Evolutionary conservation across 2,797 vertebrate genomes (phyloP), one percentile per base, ranked within the genome.

Genomic region (Galaxias olidus): DNA sequence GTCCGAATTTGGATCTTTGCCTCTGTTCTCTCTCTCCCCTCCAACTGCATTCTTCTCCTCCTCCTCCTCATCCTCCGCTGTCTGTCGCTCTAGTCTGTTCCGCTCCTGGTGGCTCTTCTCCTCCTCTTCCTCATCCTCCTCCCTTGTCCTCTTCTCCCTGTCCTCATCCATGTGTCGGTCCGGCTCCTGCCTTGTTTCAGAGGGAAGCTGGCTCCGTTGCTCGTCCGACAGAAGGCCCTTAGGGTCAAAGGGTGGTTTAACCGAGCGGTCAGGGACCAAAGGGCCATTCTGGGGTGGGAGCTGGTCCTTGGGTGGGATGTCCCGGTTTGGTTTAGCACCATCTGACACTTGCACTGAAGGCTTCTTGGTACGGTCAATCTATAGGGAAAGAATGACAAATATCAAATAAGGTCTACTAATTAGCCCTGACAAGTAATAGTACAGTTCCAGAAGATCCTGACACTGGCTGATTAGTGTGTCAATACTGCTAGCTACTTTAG

Each of bases 361-460:
- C 73, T 99, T 99, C 86, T 95, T 98, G 62, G 93, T 88, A 41
- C 98, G 96, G 86, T 99, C 97, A 74, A 98, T 89, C 97, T 99
- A 55, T 44, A 17, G 62, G 14, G 50, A 56, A 63, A 59, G 14
- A 64, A 70, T 17, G 20, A 17, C 11, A 61, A 15, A 8, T 67
- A n/a, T 8, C 52, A 1, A 18, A 4, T 9, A 51, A 10, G 12
- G 7, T 43, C n/a, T 14, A 30, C 40, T 20, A n/a, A n/a, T n/a
- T n/a, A n/a, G n/a, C n/a, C n/a, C n/a, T n/a, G n/a, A n/a, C n/a
- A n/a, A n/a, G n/a, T n/a, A n/a, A n/a, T n/a, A n/a, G n/a, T n/a
- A n/a, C n/a, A n/a, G n/a, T n/a, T n/a, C n/a, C n/a, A n/a, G n/a
- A n/a, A n/a, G n/a, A n/a, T n/a, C n/a, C n/a, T n/a, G n/a, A n/a